Percentiles rank a stretch among this genome's conserved stretches.
Conservation (phyloP, 2,888 invertebrate genomes). For the Brachynemurus nebulosus region DNA sequence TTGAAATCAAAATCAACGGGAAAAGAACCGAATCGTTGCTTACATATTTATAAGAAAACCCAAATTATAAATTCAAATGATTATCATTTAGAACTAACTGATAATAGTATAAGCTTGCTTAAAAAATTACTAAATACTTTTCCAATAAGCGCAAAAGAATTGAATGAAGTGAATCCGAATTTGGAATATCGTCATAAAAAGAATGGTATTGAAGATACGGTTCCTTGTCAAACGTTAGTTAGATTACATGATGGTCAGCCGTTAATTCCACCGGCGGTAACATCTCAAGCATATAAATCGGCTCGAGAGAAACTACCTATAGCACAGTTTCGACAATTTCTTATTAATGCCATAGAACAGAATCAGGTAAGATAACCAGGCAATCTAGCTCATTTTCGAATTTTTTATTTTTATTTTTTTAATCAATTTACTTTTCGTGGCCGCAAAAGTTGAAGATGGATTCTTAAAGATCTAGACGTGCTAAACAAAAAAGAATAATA, state of each 20-base stretch:
- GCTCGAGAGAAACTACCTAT: slow-evolving; percentile 58
- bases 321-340: slow-evolving; percentile 45
- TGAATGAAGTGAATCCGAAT: background rate
- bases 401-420: too few species aligned
- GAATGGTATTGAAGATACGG: background rate
- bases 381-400: too few species aligned
- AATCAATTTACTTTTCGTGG: too few species aligned
- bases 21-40: slow-evolving; percentile 35
- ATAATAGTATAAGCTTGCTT: background rate
- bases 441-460: too few species aligned
- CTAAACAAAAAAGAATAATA: too few species aligned
- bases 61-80: background rate
- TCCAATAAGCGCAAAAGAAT: background rate
- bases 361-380: slow-evolving; percentile 55
- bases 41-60: slow-evolving; percentile 18
- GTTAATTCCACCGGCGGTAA: slow-evolving; percentile 29
- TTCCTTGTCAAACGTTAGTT: slow-evolving; percentile 5
- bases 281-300: slow-evolving; percentile 39
- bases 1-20: slow-evolving; percentile 72
- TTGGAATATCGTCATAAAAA: too few species aligned
- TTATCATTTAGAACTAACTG: slow-evolving; percentile 1
- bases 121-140: background rate
- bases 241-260: slow-evolving; percentile 19
- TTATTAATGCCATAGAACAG: slow-evolving; percentile 48
- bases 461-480: too few species aligned